These are phyloP conservation scores for Mellilla xanthometata DNA, from an alignment of 2,888 invertebrate genomes.

Conservation along the genomic window DNA sequence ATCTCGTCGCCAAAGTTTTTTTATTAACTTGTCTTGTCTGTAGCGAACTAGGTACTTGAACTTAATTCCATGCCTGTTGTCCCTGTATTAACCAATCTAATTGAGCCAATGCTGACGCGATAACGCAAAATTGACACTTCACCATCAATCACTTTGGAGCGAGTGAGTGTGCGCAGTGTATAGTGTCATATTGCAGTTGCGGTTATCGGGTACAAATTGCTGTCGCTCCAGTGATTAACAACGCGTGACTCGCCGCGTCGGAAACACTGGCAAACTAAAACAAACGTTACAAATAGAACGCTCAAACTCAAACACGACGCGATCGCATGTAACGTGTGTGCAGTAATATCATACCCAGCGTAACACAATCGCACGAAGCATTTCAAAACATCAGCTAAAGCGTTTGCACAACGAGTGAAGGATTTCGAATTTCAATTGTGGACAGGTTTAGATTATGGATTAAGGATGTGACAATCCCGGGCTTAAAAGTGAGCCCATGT, in stretches of 20 bases:
- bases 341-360: conserved; percentile 44
- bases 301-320: conserved; percentile 41
- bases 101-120: conserved; percentile 52
- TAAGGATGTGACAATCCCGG: conserved; percentile 49
- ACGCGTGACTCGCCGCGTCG: conserved; percentile 41
- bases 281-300: conserved; percentile 40
- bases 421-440: conserved; percentile 34
- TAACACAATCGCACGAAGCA: conserved; percentile 44
- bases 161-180: conserved; percentile 58
- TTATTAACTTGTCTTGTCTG: no score
- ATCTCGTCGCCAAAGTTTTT: not conserved
- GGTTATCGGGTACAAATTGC: conserved; percentile 75
- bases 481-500: conserved; percentile 57
- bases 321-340: conserved; percentile 33
- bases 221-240: conserved; percentile 66
- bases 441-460: conserved; percentile 42
- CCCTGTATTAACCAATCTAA: conserved; percentile 47
- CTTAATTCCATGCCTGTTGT: not conserved
- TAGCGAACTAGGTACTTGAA: no score
- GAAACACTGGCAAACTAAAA: conserved; percentile 37
- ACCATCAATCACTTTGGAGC: conserved; percentile 67
- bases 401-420: conserved; percentile 40
- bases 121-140: conserved; percentile 68
- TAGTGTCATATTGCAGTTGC: conserved; percentile 69
- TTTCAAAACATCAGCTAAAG: conserved; percentile 46